Percentiles rank a stretch among this genome's conserved stretches.
These are phyloP conservation scores for Lophochroa leadbeateri DNA, from an alignment of 2,113 vertebrate species.

Conservation along the genomic window DNA sequence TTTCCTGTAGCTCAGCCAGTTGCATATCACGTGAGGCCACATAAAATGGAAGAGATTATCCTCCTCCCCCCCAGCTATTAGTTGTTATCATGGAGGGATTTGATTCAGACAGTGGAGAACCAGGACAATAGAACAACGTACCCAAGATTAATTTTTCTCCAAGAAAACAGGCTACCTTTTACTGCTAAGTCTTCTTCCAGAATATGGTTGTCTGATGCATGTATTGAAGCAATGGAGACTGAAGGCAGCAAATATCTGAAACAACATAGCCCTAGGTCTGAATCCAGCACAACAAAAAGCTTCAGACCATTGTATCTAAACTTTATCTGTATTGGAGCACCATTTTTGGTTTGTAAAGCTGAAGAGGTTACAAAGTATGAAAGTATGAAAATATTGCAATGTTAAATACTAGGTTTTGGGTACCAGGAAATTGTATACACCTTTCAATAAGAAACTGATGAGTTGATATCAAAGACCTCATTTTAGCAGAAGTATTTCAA, in stretches of 20 bases:
- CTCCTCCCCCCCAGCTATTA: neutral
- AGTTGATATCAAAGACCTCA: neutral
- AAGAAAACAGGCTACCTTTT: neutral
- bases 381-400: neutral
- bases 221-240: neutral
- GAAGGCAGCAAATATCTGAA: neutral
- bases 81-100: neutral
- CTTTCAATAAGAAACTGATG: neutral
- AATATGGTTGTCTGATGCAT: neutral
- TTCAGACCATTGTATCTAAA: neutral
- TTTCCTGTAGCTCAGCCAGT: neutral
- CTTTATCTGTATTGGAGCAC: neutral
- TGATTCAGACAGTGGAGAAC: neutral
- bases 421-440: neutral
- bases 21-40: neutral
- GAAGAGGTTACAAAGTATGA: neutral
- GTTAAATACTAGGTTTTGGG: neutral
- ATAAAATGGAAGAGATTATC: fast-evolving
- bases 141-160: neutral
- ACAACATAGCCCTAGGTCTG: neutral
- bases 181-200: neutral
- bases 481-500: neutral
- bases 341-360: neutral
- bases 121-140: neutral
- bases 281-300: neutral